These are phyloP conservation scores for Limanda limanda DNA, from an alignment of 2,113 vertebrate genomes.

Conservation along the genomic window DNA sequence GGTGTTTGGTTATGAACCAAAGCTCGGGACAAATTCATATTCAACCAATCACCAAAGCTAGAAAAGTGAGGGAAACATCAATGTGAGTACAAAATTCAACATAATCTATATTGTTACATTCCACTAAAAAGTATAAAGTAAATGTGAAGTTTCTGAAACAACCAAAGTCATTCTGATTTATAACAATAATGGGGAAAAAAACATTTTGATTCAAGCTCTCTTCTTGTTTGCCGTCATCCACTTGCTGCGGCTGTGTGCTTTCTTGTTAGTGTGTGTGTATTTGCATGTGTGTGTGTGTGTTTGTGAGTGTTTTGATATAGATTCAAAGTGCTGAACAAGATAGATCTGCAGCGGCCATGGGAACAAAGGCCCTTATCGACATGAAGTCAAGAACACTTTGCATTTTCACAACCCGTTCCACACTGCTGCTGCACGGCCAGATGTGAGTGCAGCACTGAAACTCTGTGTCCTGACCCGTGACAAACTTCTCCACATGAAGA, in stretches of 20 bases:
- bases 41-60: too few relatives aligned
- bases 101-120: too few relatives aligned
- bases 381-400: slow-evolving; percentile 5
- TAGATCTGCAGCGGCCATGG: slow-evolving; percentile 18
- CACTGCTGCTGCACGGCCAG: slow-evolving; percentile 21
- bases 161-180: too few relatives aligned
- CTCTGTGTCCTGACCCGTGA: background rate
- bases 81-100: too few relatives aligned
- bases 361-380: slow-evolving; percentile 25
- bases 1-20: too few relatives aligned
- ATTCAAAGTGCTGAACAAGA: slow-evolving; percentile 15
- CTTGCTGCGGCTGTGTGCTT: background rate
- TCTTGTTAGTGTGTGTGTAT: background rate
- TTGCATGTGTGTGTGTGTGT: background rate
- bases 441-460: slow-evolving; percentile 32
- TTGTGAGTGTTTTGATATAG: background rate
- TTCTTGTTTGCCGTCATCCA: background rate
- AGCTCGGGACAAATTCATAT: too few relatives aligned
- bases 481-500: slow-evolving; percentile 25
- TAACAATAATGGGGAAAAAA: too few relatives aligned
- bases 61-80: too few relatives aligned
- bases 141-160: too few relatives aligned
- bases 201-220: too few relatives aligned
- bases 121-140: too few relatives aligned
- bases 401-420: background rate